Conservation (phyloP, 1,140 invertebrate species). For the Orchestia grillus region DNA sequence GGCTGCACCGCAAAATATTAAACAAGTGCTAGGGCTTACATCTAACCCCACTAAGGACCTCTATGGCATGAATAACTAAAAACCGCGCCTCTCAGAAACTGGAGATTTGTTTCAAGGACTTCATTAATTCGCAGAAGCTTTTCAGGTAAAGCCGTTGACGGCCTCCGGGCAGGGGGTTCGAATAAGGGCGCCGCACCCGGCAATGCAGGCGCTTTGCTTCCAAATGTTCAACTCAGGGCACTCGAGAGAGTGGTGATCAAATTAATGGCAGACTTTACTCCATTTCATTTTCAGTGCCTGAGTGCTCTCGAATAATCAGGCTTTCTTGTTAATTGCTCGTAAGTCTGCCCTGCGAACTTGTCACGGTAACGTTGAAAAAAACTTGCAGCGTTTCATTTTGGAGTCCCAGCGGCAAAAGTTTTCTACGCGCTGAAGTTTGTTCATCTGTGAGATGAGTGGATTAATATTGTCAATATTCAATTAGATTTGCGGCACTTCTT, state of each 20-base stretch:
- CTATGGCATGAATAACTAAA: background rate
- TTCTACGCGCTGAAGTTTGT: background rate
- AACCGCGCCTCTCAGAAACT: background rate
- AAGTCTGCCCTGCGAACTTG: background rate
- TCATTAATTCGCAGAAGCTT: background rate
- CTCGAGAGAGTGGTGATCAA: background rate
- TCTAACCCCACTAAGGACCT: background rate
- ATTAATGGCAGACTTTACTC: slow-evolving; percentile 1
- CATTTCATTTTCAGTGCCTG: background rate
- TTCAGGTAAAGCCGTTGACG: background rate
- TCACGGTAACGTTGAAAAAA: background rate
- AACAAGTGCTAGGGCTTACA: background rate
- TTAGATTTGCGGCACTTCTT: too few relatives aligned
- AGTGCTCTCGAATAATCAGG: background rate
- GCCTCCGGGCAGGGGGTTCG: background rate
- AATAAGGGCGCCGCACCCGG: background rate
- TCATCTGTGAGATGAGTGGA: background rate
- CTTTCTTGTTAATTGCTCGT: background rate
- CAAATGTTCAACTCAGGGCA: background rate
- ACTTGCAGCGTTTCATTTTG: background rate
- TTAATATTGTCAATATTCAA: background rate
- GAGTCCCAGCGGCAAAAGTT: background rate
- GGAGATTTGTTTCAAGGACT: background rate
- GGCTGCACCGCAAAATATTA: background rate
- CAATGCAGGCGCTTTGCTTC: background rate